Percentiles rank a stretch among this genome's conserved stretches.
Conservation (phyloP, 2,797 vertebrate genomes). For the Poeciliopsis gracilis region DNA sequence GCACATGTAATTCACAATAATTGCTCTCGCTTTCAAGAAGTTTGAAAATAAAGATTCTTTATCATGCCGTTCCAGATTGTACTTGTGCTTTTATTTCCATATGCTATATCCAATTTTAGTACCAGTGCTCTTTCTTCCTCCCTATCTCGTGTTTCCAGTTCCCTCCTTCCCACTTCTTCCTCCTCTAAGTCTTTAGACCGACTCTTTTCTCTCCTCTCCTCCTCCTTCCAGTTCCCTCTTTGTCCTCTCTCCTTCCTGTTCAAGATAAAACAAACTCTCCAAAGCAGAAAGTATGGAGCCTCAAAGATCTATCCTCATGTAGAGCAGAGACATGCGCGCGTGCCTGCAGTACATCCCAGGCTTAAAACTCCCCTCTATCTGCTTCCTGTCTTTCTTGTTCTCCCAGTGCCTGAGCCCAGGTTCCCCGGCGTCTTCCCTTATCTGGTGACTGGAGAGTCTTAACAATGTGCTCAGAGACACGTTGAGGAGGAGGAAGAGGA, state of each 20-base stretch:
- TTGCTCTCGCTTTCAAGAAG: conserved; percentile 19
- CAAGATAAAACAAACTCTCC: conserved; percentile 36
- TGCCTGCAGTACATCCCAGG: conserved; percentile 15
- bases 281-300: conserved; percentile 45
- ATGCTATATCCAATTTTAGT: conserved; percentile 35
- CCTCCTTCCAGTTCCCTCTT: conserved; percentile 19
- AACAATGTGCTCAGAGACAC: conserved; percentile 64
- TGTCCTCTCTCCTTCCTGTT: conserved; percentile 28
- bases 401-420: conserved; percentile 36
- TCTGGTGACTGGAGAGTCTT: conserved; percentile 69
- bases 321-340: conserved; percentile 15
- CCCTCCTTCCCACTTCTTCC: conserved; percentile 38
- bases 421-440: conserved; percentile 62
- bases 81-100: conserved; percentile 50
- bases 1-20: neutral
- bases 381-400: conserved; percentile 16
- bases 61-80: conserved; percentile 53
- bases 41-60: conserved; percentile 50
- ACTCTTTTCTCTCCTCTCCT: conserved; percentile 24
- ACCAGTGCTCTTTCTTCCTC: conserved; percentile 42
- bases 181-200: conserved; percentile 44
- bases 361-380: conserved; percentile 23
- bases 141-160: conserved; percentile 57
- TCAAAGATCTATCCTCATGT: conserved; percentile 32
- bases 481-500: conserved; percentile 38